phyloP scores from a whole-genome alignment of 1,140 invertebrate species.

The Drosophila sp. region DNA sequence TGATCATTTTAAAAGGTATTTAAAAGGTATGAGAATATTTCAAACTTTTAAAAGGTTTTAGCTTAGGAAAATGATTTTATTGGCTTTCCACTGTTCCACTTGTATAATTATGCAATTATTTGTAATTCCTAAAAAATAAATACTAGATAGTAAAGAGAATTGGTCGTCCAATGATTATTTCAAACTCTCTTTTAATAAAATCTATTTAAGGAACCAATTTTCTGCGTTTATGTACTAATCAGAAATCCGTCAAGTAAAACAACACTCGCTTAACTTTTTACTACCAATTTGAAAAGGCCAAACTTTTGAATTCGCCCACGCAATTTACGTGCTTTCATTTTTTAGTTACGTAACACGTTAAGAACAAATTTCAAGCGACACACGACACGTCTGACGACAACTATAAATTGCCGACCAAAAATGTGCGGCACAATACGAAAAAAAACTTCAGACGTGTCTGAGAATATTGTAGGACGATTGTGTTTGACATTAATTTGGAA shows the following conservation, averaged over 20 bases:
- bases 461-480: conserved; percentile 21
- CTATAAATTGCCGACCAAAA: conserved; percentile 46
- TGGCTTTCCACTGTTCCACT: too few species aligned
- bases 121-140: too few species aligned
- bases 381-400: conserved; percentile 30
- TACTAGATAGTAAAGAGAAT: too few species aligned
- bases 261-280: conserved; percentile 13
- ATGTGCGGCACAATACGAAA: conserved; percentile 11
- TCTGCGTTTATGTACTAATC: neutral
- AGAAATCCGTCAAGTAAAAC: conserved; percentile 4
- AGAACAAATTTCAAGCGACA: conserved; percentile 45
- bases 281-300: conserved; percentile 13
- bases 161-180: too few species aligned
- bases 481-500: conserved; percentile 3
- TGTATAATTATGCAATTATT: too few species aligned
- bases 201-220: too few species aligned
- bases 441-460: conserved; percentile 67
- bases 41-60: too few species aligned
- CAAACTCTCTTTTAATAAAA: too few species aligned
- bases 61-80: too few species aligned
- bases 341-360: conserved; percentile 56
- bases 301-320: conserved; percentile 5
- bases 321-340: conserved; percentile 11
- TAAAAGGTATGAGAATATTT: too few species aligned
- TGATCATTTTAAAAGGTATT: too few species aligned